Evolutionary conservation across 2,113 vertebrate genomes (phyloP).

Genomic region (Lethenteron reissneri): DNA sequence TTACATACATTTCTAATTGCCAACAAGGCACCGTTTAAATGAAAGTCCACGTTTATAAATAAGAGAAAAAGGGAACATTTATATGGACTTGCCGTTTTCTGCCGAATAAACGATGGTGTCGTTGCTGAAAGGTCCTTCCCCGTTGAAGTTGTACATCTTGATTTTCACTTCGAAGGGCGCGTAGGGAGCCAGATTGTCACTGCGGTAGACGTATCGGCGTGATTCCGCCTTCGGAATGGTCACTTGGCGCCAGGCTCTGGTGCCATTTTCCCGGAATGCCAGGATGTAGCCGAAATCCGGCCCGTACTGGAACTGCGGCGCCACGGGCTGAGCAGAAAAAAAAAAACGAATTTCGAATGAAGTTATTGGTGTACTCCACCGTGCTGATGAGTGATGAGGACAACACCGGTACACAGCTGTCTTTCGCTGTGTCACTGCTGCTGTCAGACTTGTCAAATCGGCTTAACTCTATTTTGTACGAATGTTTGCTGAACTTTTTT

Average conservation of each 20-base stretch:
- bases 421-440: too few species aligned
- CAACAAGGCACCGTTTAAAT: too few species aligned
- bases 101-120: background rate
- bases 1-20: too few species aligned
- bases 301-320: background rate
- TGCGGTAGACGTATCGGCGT: background rate
- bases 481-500: too few species aligned
- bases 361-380: too few species aligned
- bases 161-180: constrained; percentile 3
- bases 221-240: background rate
- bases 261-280: background rate
- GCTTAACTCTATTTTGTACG: too few species aligned
- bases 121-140: constrained; percentile 3
- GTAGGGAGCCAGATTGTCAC: background rate
- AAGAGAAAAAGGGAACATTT: too few species aligned
- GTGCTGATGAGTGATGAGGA: too few species aligned
- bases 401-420: too few species aligned
- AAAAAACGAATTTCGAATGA: too few species aligned
- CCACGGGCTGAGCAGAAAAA: background rate
- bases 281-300: background rate
- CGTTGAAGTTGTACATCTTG: background rate
- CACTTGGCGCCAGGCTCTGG: background rate
- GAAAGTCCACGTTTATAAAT: too few species aligned
- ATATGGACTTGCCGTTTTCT: background rate
- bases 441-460: too few species aligned